Base-by-base conservation (phyloP, 2,888 invertebrate species). In the Clostera curtula region DNA sequence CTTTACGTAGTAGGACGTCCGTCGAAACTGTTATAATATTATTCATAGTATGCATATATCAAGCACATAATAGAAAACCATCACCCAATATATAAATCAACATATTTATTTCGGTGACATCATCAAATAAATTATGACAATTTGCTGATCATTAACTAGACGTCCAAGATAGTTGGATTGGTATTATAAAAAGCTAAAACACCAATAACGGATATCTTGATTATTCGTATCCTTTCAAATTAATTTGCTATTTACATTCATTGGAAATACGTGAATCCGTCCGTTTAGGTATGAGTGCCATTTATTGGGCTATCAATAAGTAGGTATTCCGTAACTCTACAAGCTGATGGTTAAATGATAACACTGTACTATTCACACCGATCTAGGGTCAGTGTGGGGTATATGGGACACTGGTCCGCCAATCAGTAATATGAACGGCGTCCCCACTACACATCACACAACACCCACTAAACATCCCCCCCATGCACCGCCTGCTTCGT, bases 71-170 rank as follows among this genome's bases (percentile, higher is more conserved):
- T 15, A 23, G 23, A 15, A 23, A 15, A 15, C 23, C 14, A 23
- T 22, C 22, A 22, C 13, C n/a, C 13, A 11, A 7, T n/a, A 22
- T 22, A 23, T 15, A 15, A 23, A 23, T 23, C 22, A 22, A 22
- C 13, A 22, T 23, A 15, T 23, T 29, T 11, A 17, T 36, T 30
- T 31, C 29, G 35, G 49, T 58, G 53, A 58, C 49, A 39, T 59
- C 54, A 59, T 44, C 33, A 36, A 32, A 40, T 39, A 39, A 44
- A 47, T 46, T 42, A 38, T 36, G 33, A 42, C 12, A 40, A 31
- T 40, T 36, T 25, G 32, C 36, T 31, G 27, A 40, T 39, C 35
- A 39, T 45, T 36, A 46, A 31, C 40, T 31, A 35, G 36, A 49
- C 27, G 45, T 41, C 39, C 30, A 28, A 29, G 34, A 33, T 43